Conservation (phyloP, 2,888 invertebrate species). For the Tinea semifulvella region DNA sequence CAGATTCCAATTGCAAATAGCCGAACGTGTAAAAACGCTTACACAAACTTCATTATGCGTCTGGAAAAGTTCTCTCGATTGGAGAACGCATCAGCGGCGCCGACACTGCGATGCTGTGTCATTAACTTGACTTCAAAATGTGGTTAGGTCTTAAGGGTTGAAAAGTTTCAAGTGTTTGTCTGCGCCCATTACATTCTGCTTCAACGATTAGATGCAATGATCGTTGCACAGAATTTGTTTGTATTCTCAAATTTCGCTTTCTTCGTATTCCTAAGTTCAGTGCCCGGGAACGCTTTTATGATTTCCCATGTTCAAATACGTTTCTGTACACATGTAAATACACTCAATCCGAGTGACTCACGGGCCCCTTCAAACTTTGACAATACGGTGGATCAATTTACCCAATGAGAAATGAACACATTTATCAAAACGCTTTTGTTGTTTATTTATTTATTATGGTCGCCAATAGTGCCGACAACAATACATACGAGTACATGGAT, state of each 20-base stretch:
- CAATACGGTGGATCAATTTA: constrained; percentile 42
- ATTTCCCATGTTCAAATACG: constrained; percentile 33
- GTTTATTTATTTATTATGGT: no score
- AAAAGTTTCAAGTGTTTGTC: constrained; percentile 14
- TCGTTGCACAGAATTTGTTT: constrained; percentile 25
- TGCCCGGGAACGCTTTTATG: constrained; percentile 26
- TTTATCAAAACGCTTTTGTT: constrained; percentile 36
- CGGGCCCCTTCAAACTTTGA: constrained; percentile 35
- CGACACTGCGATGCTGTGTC: constrained; percentile 10
- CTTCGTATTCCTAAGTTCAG: constrained; percentile 22
- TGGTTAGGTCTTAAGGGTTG: constrained; percentile 12
- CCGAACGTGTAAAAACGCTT: constrained; percentile 18
- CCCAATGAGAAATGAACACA: constrained; percentile 37
- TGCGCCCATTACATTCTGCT: constrained; percentile 22
- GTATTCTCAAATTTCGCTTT: constrained; percentile 25
- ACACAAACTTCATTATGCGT: constrained; percentile 19
- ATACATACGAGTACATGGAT: no score
- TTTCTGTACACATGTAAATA: constrained; percentile 36
- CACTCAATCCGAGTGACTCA: constrained; percentile 33
- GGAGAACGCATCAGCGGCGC: constrained; percentile 13
- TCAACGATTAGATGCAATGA: constrained; percentile 24
- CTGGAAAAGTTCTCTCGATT: constrained; percentile 14
- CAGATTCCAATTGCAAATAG: constrained; percentile 14
- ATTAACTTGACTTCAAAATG: constrained; percentile 12
- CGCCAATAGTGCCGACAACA: no score